These are phyloP conservation scores for Heliconius sara DNA, from an alignment of 2,888 invertebrate species.

Conservation along the genomic window DNA sequence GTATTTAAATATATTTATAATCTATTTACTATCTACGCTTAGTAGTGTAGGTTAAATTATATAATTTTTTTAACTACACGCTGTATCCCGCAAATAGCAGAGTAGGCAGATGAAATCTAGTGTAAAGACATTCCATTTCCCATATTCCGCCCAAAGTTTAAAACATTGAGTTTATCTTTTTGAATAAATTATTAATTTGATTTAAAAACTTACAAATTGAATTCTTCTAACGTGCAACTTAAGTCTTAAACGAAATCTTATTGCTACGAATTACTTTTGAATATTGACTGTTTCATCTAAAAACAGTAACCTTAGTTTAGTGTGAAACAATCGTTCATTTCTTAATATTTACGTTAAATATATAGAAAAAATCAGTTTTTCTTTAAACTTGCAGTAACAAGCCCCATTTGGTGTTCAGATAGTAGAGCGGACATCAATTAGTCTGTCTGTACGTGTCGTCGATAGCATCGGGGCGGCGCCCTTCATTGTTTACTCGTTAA, in stretches of 20 bases:
- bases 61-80: neutral
- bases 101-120: neutral
- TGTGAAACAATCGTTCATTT: neutral
- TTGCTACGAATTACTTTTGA: too few species aligned
- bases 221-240: neutral
- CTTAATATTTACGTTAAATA: neutral
- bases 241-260: neutral
- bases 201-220: neutral
- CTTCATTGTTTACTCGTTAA: conserved; percentile 40
- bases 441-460: conserved; percentile 41
- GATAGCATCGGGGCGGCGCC: conserved; percentile 41
- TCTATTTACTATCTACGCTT: too few species aligned
- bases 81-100: neutral
- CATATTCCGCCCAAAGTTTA: neutral
- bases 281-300: neutral
- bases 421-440: conserved; percentile 41
- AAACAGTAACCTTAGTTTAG: too few species aligned
- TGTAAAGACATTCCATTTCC: neutral
- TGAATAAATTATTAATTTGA: neutral
- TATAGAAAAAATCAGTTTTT: neutral
- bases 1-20: too few species aligned
- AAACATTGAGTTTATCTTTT: neutral
- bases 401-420: conserved; percentile 7
- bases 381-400: neutral
- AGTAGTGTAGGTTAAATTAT: too few species aligned